Evolutionary conservation across 1,140 invertebrate genomes (phyloP).

Genomic region (Lepidurus arcticus): DNA sequence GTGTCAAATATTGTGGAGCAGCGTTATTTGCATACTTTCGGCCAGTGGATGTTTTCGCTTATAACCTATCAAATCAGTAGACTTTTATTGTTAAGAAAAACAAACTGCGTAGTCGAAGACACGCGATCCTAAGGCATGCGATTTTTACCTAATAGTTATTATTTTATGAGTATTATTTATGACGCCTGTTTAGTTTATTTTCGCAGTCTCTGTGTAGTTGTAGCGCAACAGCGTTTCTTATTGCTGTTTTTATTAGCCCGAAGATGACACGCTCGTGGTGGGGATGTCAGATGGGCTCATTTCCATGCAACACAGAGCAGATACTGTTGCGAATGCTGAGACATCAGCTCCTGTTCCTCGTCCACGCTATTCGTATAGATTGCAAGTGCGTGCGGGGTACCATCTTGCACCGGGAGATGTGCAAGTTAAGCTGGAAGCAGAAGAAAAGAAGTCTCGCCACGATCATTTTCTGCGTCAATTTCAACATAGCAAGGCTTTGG

Average conservation of each 20-base stretch:
- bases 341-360: neutral
- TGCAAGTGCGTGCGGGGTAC: conserved; percentile 26
- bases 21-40: neutral
- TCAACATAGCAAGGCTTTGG: conserved; percentile 72
- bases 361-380: conserved; percentile 15
- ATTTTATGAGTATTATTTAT: too few species aligned
- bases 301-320: conserved; percentile 71
- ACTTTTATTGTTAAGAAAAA: too few species aligned
- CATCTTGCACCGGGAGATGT: conserved; percentile 50
- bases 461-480: conserved; percentile 72
- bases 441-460: conserved; percentile 41
- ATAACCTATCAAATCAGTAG: neutral
- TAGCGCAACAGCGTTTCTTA: neutral
- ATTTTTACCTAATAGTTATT: neutral
- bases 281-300: conserved; percentile 90
- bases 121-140: too few species aligned
- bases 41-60: neutral
- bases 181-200: neutral
- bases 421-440: conserved; percentile 45
- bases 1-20: neutral
- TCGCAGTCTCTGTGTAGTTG: conserved; percentile 33
- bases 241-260: conserved; percentile 52
- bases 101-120: too few species aligned
- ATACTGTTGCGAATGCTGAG: conserved; percentile 35
- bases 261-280: conserved; percentile 76